Evolutionary conservation across 2,113 vertebrate genomes (phyloP), one percentile per base, ranked within the genome.

Genomic region (Otolemur garnettii): DNA sequence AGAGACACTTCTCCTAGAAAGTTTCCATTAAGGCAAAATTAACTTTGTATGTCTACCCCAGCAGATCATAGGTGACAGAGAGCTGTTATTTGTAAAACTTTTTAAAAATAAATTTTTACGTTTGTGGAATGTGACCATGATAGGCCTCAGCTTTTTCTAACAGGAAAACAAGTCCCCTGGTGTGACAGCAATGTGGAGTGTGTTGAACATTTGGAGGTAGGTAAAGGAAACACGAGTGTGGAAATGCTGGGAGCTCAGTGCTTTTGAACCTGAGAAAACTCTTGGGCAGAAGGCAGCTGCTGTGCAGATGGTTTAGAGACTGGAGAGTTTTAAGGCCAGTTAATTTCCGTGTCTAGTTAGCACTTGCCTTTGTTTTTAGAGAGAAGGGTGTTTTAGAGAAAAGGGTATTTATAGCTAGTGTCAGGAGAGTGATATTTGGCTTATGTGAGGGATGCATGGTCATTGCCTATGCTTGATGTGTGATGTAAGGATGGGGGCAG

Each of bases 31-130:
- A 87, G 93, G 38, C 90, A 92, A 55, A 81, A 81, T 30, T 26
- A 93, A 10, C 45, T 89, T 42, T 45, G 15, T 89, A 19, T 88
- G 30, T 90, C 19, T 74, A 18, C 57, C 55, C 55, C 33, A 21
- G 35, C 2, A 75, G 24, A 71, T 71, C 19, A 35, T 26, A 28
- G 57, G 42, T 79, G 87, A 91, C 19, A 87, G 30, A 89, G 68
- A 74, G 21, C 13, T 95, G 11, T 92, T 84, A 85, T 50, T 94
- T 74, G 64, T 96, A 84, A 92, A 85, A 84, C 64, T 24, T 74
- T 79, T 74, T 30, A n/a, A 84, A 93, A 94, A 74, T 87, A 59
- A 90, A 79, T 33, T 19, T 84, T 95, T 59, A 71, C 4, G 57
- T 91, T 94, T 13, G 1, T 93, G 42, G 75, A 91, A 74, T 59